Evolutionary conservation across 2,888 invertebrate species (phyloP), one percentile per base, ranked within the genome.

Genomic region (Agrochola litura): DNA sequence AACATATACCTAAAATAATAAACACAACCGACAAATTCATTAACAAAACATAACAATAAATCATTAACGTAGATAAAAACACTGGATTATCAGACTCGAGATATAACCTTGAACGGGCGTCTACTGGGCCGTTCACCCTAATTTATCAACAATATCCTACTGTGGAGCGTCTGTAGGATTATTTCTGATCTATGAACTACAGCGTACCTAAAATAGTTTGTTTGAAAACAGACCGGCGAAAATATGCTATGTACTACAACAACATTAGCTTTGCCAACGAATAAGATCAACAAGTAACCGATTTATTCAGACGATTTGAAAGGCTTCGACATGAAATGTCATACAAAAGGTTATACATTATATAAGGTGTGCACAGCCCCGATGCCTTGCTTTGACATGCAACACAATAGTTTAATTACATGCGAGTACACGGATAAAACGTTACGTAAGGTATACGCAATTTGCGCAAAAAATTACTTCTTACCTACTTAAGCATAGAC

Each of bases 261-360:
- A 84, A 84, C 83, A 89, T 74, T 76, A 68, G 74, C 71, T 81
- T 77, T 83, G 82, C 85, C 82, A 87, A 87, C 81, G 80, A 79
- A 85, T 86, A 76, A 88, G 89, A 92, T 92, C 93, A 93, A 93
- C 94, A 93, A 93, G 93, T 94, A 89, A 90, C 84, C 88, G 90
- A 91, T 89, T 89, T 88, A 86, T 85, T 88, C 87, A 86, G 80
- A 75, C 80, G 76, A 90, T 91, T 92, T 92, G 92, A 92, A 93
- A 94, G 92, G 92, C 93, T 92, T 91, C 92, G 84, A 89, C 82
- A 92, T 92, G 92, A 94, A 95, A 95, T 95, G 94, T 92, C 93
- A 93, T 90, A 94, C 92, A 92, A 95, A 95, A 95, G 94, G 94
- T 94, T 95, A 92, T 83, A 91, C 90, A 94, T 95, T 95, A 95